Evolutionary conservation across 2,113 vertebrate species (phyloP).

Genomic region (Oplegnathus fasciatus): DNA sequence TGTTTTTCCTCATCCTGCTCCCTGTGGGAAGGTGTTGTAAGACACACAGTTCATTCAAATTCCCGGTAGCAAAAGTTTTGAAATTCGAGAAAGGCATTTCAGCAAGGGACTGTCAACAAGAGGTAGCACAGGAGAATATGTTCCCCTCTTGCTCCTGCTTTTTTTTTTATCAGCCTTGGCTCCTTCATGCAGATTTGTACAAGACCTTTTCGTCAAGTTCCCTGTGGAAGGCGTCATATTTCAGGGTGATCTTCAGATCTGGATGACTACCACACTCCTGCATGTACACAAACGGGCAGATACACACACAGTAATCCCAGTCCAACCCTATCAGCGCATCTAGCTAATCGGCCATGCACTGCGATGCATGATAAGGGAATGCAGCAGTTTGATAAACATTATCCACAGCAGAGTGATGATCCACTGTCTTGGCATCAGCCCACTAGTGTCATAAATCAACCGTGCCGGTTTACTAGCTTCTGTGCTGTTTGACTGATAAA

Average conservation of each 20-base stretch:
- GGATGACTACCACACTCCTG: conserved; percentile 19
- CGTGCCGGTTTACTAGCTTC: conserved; percentile 37
- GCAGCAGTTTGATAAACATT: conserved; percentile 50
- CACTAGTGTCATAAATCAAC: conserved; percentile 65
- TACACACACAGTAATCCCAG: conserved; percentile 22
- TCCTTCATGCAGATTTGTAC: conserved; percentile 45
- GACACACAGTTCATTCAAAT: conserved; percentile 33
- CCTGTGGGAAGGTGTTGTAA: conserved; percentile 35
- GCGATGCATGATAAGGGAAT: conserved; percentile 59
- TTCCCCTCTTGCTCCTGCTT: conserved; percentile 32
- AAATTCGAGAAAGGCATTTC: conserved; percentile 34
- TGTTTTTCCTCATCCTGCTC: conserved; percentile 34
- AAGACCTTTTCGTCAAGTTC: conserved; percentile 35
- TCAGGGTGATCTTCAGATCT: conserved; percentile 50
- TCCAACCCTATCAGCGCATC: conserved; percentile 12
- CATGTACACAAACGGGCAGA: conserved; percentile 21
- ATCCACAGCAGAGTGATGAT: conserved; percentile 22
- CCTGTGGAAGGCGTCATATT: conserved; percentile 34
- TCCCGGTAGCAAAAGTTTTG: conserved; percentile 47
- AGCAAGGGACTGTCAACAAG: conserved; percentile 19
- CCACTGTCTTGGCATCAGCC: conserved; percentile 38
- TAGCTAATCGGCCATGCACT: conserved; percentile 34
- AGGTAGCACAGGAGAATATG: conserved; percentile 28
- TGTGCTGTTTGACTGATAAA: conserved; percentile 53
- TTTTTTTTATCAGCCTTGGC: conserved; percentile 17